These are phyloP conservation scores for Hestina assimilis DNA, from an alignment of 1,140 invertebrate species.

Conservation along the genomic window DNA sequence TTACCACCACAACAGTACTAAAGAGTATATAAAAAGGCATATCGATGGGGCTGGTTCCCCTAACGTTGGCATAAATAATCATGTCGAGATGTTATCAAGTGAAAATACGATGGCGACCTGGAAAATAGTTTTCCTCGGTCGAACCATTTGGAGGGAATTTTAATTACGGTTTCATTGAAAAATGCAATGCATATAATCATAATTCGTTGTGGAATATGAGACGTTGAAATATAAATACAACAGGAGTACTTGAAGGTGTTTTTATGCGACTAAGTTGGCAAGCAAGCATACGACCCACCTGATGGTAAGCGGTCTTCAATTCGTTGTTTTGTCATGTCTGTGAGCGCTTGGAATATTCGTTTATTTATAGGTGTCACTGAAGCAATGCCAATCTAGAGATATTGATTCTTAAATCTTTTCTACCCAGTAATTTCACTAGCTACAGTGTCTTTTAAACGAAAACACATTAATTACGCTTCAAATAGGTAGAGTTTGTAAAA, in stretches of 20 bases:
- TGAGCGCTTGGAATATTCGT: too few species aligned
- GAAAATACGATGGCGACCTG: conserved; percentile 63
- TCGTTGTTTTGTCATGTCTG: too few species aligned
- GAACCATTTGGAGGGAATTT: conserved; percentile 47
- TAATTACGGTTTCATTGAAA: conserved; percentile 60
- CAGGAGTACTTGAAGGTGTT: too few species aligned
- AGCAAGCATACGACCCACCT: too few species aligned
- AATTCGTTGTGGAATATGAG: conserved; percentile 6
- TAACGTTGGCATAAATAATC: conserved; percentile 71
- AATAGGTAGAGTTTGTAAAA: conserved; percentile 34
- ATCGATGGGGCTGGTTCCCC: conserved; percentile 66
- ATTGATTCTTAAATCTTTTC: too few species aligned
- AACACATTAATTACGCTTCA: conserved; percentile 49
- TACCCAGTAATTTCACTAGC: too few species aligned
- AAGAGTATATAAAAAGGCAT: conserved; percentile 56
- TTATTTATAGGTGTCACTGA: too few species aligned
- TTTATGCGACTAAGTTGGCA: too few species aligned
- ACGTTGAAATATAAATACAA: too few species aligned
- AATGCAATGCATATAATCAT: conserved; percentile 27
- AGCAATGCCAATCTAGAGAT: too few species aligned
- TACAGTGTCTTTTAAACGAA: too few species aligned
- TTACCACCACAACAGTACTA: conserved; percentile 31
- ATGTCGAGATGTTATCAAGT: conserved; percentile 70
- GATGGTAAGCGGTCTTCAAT: too few species aligned
- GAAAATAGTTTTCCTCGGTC: conserved; percentile 59